Evolutionary conservation across 2,797 vertebrate species (phyloP).

Genomic region (Ciconia nigra): DNA sequence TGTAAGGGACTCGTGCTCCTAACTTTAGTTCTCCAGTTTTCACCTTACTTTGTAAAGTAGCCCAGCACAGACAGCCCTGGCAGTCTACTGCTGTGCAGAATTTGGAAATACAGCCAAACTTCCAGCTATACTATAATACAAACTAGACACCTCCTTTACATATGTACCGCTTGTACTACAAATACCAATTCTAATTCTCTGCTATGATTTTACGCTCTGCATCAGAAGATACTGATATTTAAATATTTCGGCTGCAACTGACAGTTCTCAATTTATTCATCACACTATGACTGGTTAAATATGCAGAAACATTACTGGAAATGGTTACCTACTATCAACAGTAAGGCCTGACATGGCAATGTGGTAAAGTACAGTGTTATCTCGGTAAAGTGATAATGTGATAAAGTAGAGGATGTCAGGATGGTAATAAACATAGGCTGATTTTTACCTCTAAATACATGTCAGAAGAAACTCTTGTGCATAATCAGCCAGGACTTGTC

Average conservation of each 20-base stretch:
- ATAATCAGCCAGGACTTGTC: background rate
- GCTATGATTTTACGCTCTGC: background rate
- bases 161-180: background rate
- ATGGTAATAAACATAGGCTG: background rate
- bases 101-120: background rate
- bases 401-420: background rate
- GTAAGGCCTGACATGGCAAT: background rate
- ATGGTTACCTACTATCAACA: background rate
- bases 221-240: background rate
- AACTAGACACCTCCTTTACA: background rate
- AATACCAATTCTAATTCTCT: background rate
- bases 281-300: background rate
- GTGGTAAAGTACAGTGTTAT: background rate
- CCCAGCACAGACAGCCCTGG: background rate
- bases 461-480: background rate
- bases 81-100: background rate
- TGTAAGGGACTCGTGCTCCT: background rate
- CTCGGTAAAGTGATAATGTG: background rate
- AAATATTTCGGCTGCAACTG: background rate
- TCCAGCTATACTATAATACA: background rate
- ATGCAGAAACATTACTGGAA: background rate
- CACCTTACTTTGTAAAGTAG: background rate
- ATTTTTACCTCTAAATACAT: background rate
- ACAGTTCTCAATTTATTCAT: background rate
- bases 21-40: background rate